phyloP scores from a whole-genome alignment of 1,140 invertebrate genomes.

The Orussus abietinus region DNA sequence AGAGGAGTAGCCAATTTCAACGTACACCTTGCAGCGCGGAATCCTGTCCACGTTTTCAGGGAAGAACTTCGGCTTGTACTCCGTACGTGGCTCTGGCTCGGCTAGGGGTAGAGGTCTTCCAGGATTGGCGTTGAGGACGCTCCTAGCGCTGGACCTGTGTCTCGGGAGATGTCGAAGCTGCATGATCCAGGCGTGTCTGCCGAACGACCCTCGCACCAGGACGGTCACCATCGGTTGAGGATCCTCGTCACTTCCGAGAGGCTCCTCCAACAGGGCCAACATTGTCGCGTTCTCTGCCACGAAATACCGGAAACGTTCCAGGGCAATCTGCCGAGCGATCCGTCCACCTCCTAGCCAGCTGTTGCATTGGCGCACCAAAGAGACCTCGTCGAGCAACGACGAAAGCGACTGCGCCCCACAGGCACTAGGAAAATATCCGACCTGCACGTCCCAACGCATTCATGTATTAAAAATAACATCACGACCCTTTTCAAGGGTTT shows the following conservation, averaged over 20 bases:
- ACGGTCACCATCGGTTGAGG: constrained; percentile 74
- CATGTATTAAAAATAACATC: too few relatives aligned
- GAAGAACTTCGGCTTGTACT: constrained; percentile 72
- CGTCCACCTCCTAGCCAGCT: constrained; percentile 55
- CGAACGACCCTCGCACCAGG: constrained; percentile 86
- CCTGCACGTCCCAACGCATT: too few relatives aligned
- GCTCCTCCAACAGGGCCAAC: constrained; percentile 86
- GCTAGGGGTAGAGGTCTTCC: constrained; percentile 75
- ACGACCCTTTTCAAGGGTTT: too few relatives aligned
- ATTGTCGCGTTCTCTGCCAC: constrained; percentile 87
- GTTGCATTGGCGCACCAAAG: constrained; percentile 76
- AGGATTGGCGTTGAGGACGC: constrained; percentile 66
- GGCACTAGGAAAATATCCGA: constrained; percentile 77
- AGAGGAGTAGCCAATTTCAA: too few relatives aligned
- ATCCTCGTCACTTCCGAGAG: constrained; percentile 76
- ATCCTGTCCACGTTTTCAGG: constrained; percentile 80
- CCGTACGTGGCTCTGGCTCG: constrained; percentile 60
- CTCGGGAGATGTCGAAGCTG: constrained; percentile 78
- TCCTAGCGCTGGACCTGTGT: constrained; percentile 70
- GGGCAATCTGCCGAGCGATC: constrained; percentile 54
- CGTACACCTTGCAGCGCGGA: constrained; percentile 75
- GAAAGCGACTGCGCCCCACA: constrained; percentile 81
- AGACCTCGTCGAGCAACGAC: constrained; percentile 83
- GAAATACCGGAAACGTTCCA: constrained; percentile 81
- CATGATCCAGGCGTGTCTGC: constrained; percentile 91